These are phyloP conservation scores for Cercocebus atys DNA, from an alignment of 2,113 vertebrate species.

Conservation along the genomic window DNA sequence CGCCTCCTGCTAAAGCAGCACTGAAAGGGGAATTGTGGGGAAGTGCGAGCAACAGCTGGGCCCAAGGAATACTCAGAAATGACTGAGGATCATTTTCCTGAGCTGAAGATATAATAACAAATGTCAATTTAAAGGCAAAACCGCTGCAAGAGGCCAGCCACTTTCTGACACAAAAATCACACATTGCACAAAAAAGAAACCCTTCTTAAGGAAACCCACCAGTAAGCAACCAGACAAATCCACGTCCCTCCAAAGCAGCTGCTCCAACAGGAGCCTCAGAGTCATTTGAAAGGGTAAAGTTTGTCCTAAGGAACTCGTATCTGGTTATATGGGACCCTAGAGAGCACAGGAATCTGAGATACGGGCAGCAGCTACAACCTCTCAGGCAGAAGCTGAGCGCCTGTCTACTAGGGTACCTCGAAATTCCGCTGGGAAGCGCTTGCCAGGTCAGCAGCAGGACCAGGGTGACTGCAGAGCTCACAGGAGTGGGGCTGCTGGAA, in stretches of 20 bases:
- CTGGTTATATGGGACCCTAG: neutral
- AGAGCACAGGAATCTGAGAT: neutral
- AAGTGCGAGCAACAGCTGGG: neutral
- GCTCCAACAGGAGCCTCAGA: too few species aligned
- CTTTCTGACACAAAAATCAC: too few species aligned
- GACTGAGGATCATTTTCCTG: neutral
- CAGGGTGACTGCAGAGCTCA: accelerated
- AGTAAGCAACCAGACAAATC: too few species aligned
- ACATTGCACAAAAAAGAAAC: neutral
- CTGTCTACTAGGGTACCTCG: accelerated
- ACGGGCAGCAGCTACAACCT: accelerated
- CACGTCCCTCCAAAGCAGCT: accelerated
- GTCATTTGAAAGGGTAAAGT: accelerated
- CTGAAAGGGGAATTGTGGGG: neutral
- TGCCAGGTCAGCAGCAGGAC: neutral
- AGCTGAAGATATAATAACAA: neutral
- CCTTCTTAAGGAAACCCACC: neutral
- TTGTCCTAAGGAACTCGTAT: accelerated
- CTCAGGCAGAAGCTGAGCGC: neutral
- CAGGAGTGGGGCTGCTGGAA: neutral
- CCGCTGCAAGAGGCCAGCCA: neutral
- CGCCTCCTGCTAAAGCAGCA: neutral
- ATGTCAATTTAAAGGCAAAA: accelerated
- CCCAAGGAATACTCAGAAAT: neutral
- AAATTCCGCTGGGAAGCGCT: neutral